These are phyloP conservation scores for Aldrovandia affinis DNA, from an alignment of 2,797 vertebrate species.

Conservation along the genomic window DNA sequence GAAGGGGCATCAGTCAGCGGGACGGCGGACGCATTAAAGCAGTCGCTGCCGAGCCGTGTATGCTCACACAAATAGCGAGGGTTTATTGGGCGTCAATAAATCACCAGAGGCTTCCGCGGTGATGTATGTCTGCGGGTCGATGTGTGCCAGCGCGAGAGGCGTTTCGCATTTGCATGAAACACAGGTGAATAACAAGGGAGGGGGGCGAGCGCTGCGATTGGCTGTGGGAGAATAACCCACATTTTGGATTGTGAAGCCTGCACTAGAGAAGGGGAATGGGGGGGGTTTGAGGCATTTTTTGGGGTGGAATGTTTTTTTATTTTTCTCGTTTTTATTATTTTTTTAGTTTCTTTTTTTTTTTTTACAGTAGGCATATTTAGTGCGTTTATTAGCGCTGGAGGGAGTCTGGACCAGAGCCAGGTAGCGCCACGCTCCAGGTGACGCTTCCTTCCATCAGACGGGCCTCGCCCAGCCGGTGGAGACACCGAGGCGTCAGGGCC, in stretches of 20 bases:
- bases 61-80: not conserved
- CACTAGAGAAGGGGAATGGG: not conserved
- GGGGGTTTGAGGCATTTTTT: conserved; percentile 12
- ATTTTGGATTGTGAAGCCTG: not conserved
- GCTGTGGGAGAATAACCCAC: not conserved
- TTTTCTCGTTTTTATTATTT: conserved; percentile 11
- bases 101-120: not conserved
- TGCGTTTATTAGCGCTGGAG: conserved; percentile 59
- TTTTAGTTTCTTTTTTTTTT: conserved; percentile 42
- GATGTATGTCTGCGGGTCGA: conserved; percentile 11
- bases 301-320: conserved; percentile 20
- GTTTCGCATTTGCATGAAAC: conserved; percentile 18
- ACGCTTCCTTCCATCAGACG: conserved; percentile 57
- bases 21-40: not conserved
- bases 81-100: conserved; percentile 2
- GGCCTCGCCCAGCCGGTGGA: conserved; percentile 58
- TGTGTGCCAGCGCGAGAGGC: not conserved
- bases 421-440: conserved; percentile 58
- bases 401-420: conserved; percentile 55
- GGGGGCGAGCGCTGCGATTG: not conserved
- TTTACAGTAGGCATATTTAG: conserved; percentile 47
- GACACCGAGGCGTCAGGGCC: conserved; percentile 62
- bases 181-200: not conserved
- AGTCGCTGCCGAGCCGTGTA: not conserved
- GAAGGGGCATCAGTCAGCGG: not conserved